Evolutionary conservation across 1,140 invertebrate genomes (phyloP).

Genomic region (Odontomachus brunneus): DNA sequence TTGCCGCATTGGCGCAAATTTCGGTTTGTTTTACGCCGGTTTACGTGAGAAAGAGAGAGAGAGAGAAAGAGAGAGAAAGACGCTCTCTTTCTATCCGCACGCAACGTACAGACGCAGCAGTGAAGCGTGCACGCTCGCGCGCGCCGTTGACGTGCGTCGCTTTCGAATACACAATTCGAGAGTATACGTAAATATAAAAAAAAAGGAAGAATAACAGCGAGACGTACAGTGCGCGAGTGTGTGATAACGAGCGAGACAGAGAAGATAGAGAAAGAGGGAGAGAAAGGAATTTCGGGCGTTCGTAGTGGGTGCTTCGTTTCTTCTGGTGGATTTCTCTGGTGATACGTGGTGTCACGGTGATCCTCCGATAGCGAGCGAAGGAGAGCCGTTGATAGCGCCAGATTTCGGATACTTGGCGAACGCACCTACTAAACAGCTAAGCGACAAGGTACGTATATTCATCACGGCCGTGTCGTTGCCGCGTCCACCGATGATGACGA

Average conservation of each 20-base stretch:
- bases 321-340: conserved; percentile 18
- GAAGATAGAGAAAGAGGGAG: too few relatives aligned
- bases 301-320: not conserved
- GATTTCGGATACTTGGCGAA: conserved; percentile 38
- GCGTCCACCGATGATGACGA: not conserved
- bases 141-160: conserved; percentile 21
- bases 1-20: conserved; percentile 62
- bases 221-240: conserved; percentile 28
- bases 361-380: not conserved
- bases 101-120: not conserved
- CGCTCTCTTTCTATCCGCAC: not conserved
- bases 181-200: not conserved
- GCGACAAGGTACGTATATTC: conserved; percentile 24
- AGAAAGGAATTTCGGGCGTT: conserved; percentile 1
- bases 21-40: conserved; percentile 50
- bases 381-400: not conserved
- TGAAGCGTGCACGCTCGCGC: conserved; percentile 33
- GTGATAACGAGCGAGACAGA: not conserved
- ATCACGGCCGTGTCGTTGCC: too few relatives aligned
- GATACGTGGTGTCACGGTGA: conserved; percentile 7
- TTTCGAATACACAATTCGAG: not conserved
- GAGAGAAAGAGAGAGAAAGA: too few relatives aligned
- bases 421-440: not conserved
- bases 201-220: not conserved
- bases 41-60: conserved; percentile 28